Percentiles rank a stretch among this genome's conserved stretches.
These are phyloP conservation scores for Oscheius sp. DNA, from an alignment of 2,888 invertebrate genomes.

Conservation along the genomic window DNA sequence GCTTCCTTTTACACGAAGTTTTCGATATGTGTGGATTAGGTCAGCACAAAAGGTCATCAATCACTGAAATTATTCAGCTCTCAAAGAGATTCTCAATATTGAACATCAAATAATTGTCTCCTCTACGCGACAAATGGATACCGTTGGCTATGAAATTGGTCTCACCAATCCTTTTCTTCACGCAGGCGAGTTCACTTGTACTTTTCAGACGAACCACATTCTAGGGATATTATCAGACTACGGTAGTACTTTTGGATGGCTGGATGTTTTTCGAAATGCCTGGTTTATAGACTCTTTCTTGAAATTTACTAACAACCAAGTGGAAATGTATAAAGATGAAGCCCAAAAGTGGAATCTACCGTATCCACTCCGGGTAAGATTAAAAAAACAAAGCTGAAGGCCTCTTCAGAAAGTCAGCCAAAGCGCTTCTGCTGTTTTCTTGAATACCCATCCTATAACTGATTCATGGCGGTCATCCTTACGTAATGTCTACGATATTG, in stretches of 20 bases:
- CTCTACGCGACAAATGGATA: slow-evolving; percentile 51
- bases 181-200: slow-evolving; percentile 35
- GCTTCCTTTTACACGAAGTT: slow-evolving; percentile 50
- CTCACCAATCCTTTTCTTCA: slow-evolving; percentile 39
- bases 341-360: background rate
- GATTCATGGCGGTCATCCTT: slow-evolving; percentile 25
- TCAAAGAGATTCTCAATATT: slow-evolving; percentile 41
- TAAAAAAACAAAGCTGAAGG: background rate
- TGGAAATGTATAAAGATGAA: slow-evolving; percentile 18
- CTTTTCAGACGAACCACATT: background rate
- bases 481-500: slow-evolving; percentile 42
- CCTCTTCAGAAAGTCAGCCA: background rate
- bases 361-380: background rate
- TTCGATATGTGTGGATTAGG: slow-evolving; percentile 55
- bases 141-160: slow-evolving; percentile 44
- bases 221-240: slow-evolving; percentile 34
- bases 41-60: background rate
- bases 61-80: slow-evolving; percentile 25
- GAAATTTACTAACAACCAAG: slow-evolving; percentile 25
- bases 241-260: slow-evolving; percentile 4
- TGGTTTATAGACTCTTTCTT: slow-evolving; percentile 17
- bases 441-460: slow-evolving; percentile 28
- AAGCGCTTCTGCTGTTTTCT: slow-evolving; percentile 17
- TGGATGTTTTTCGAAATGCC: slow-evolving; percentile 18
- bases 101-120: slow-evolving; percentile 50